Base-by-base conservation (phyloP, 2,113 vertebrate genomes). In the Neomonachus schauinslandi region DNA sequence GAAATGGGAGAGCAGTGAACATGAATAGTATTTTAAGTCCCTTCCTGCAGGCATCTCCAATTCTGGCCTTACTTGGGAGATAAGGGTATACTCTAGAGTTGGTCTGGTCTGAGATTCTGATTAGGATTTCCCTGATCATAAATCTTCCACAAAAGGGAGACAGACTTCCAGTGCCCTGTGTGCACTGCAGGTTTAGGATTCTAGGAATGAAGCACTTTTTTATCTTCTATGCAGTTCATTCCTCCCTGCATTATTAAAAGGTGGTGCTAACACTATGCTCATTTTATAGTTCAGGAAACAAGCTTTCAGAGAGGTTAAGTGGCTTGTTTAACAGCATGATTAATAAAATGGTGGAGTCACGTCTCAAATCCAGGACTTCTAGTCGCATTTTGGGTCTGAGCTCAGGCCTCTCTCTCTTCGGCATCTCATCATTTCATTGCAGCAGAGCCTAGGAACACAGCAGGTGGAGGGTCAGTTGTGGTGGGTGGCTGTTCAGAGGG, bases 81-180 rank as follows among this genome's bases (percentile, higher is more conserved):
- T 59, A 51, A 76, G 57, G 26, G 22, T 82, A 28, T 77, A 83
- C 19, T 31, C 69, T 42, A 46, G 42, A 72, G 51, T 49, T 88
- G 14, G 28, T 94, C 19, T 95, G 12, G 11, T 65, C 79, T 95
- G 74, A 91, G 87, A 90, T 77, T 93, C 74, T 61, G 65, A 81
- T 86, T 98, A 97, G 71, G 19, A 67, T 63, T 74, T 91, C 7
- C 53, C 28, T 49, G 26, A 46, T 94, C 63, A 92, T 77, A 91
- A 87, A n/a, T 97, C 89, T 87, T 94, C 61, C 36, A 82, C n/a
- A 72, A 91, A 80, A 85, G 55, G 39, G 80, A 77, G n/a, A 95
- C 5, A 61, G 49, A 94, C 13, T 88, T 91, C n/a, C 55, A 83
- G 82, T 55, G 87, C 53, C 55, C 77, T 79, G 49, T 89, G 63